Base-by-base conservation (phyloP, 2,888 invertebrate species). In the Schizotus pectinicornis region DNA sequence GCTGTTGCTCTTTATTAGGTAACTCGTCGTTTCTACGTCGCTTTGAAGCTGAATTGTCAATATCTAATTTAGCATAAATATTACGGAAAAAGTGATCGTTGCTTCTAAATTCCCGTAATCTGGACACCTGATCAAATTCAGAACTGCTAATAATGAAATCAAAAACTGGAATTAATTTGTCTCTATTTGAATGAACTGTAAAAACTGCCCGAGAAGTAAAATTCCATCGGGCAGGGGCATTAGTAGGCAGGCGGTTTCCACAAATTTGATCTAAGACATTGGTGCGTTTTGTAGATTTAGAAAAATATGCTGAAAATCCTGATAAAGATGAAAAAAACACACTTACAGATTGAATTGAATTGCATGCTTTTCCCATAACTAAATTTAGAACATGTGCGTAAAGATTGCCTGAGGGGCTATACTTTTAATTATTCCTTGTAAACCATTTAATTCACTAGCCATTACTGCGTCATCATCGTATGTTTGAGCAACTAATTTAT, bases 401-500 rank as follows among this genome's bases (percentile, higher is more conserved):
- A 65, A 71, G 36, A 60, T 31, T 33, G 69, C 71, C 13, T 58
- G 49, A 7, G 61, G 66, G 37, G 63, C 67, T n/a, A 56, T 36
- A 39, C 56, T 52, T 62, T 62, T 63, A 35, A 71, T 22, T 63
- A 65, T 67, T 8, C 60, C 56, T 64, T 76, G 75, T 30, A 74
- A 65, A n/a, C 70, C 71, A 30, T 62, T 65, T 13, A 68, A 57
- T 34, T 71, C 60, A 14, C 67, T 68, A 22, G 67, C 56, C 62
- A 69, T 67, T 6, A 74, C 70, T 14, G 69, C 63, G 3, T 69
- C 72, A 6, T 71, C 74, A 48, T 74, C 70, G 50, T 74, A 75
- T 13, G 67, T 72, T 65, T 75, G 73, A 7, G 69, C 71, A 30
- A 75, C 53, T 42, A 74, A 60, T 68, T 74, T 74, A 9, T 63